Conservation (phyloP, 2,113 vertebrate species). For the Numenius arquata region DNA sequence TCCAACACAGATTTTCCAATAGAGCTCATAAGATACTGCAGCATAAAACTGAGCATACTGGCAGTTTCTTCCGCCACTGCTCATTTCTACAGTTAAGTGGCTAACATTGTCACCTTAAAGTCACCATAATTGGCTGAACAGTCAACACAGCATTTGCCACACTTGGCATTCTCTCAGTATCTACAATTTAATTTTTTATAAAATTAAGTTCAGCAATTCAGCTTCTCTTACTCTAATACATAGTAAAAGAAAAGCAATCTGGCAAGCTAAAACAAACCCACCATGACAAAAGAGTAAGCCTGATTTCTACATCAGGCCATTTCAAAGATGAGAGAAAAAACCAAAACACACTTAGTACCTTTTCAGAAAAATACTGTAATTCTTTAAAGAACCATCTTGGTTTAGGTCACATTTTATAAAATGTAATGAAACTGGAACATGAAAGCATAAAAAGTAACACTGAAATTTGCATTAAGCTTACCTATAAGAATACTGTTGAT, state of each 20-base stretch:
- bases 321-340: background rate
- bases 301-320: background rate
- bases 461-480: constrained; percentile 33
- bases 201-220: too few relatives aligned
- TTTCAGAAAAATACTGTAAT: background rate
- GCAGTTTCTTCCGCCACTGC: background rate
- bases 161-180: background rate
- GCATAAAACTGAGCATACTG: background rate
- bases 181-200: background rate
- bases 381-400: background rate
- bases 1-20: background rate
- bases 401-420: background rate
- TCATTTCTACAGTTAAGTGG: background rate
- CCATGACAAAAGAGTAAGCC: background rate
- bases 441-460: background rate
- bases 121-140: background rate
- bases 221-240: background rate
- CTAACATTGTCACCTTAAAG: background rate
- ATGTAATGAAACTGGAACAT: rapidly evolving
- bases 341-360: background rate
- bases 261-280: background rate
- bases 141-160: background rate
- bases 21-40: background rate
- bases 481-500: constrained; percentile 87
- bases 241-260: background rate